phyloP scores from a whole-genome alignment of 2,888 invertebrate species.

The Limulus polyphemus region DNA sequence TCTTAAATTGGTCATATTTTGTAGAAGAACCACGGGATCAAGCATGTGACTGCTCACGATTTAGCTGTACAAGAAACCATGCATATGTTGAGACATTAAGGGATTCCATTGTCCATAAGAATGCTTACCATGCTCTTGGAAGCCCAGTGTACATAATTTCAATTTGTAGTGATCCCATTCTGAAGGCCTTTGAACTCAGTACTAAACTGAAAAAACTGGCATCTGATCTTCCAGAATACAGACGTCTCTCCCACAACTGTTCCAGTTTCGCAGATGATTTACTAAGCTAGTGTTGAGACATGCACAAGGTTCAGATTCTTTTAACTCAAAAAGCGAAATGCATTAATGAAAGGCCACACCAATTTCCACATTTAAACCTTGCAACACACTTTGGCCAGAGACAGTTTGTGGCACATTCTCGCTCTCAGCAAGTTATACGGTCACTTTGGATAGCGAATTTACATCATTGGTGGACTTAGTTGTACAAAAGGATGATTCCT shows the following conservation, averaged over 20 bases:
- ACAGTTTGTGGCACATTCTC: slow-evolving; percentile 58
- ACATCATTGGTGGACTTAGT: slow-evolving; percentile 18
- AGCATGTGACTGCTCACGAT: too few species aligned
- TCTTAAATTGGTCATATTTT: too few species aligned
- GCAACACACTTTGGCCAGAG: too few species aligned
- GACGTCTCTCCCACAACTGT: too few species aligned
- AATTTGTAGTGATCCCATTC: slow-evolving; percentile 52
- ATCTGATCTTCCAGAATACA: slow-evolving; percentile 44
- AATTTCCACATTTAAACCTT: too few species aligned
- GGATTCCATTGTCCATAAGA: slow-evolving; percentile 45
- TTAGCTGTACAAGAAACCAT: too few species aligned
- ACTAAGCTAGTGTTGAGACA: too few species aligned
- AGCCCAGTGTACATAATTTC: slow-evolving; percentile 58
- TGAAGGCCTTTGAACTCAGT: slow-evolving; percentile 51
- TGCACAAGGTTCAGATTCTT: too few species aligned
- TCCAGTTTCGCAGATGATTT: too few species aligned
- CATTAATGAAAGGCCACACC: too few species aligned
- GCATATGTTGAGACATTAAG: slow-evolving; percentile 22
- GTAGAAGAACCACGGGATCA: too few species aligned
- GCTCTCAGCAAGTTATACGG: slow-evolving; percentile 50
- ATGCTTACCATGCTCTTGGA: slow-evolving; percentile 51
- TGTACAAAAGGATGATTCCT: slow-evolving; percentile 10
- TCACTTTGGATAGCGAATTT: slow-evolving; percentile 22
- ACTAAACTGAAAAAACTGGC: slow-evolving; percentile 49
- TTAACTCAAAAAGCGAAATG: too few species aligned